A percentile compares a stretch with the other conserved stretches of the same genome.
Conservation (phyloP, 1,140 invertebrate species). For the Magallana angulata region DNA sequence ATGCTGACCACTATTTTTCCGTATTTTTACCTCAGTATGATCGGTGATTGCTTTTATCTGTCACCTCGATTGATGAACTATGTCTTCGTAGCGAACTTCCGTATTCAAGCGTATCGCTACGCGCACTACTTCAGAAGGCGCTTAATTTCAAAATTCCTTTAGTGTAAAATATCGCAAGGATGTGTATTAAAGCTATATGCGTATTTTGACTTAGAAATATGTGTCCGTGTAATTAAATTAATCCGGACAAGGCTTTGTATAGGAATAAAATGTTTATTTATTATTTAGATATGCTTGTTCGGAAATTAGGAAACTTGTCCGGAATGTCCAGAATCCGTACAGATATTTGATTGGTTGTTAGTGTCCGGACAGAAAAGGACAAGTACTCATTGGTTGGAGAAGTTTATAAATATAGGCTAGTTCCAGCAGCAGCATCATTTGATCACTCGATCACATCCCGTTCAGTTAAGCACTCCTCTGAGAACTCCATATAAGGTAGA, state of each 20-base stretch:
- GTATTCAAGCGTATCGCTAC: not conserved
- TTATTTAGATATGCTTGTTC: not conserved
- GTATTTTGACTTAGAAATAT: not conserved
- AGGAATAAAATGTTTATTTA: not conserved
- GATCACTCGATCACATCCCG: not conserved
- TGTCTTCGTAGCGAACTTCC: no score
- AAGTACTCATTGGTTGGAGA: not conserved
- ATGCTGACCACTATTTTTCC: not conserved
- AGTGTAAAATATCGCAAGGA: not conserved
- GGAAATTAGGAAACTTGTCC: no score
- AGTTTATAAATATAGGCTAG: not conserved
- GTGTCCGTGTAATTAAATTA: no score
- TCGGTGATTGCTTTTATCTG: not conserved
- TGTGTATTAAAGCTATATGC: not conserved
- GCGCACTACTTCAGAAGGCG: not conserved
- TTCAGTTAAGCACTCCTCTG: no score
- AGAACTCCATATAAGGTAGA: not conserved
- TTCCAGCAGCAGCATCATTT: not conserved
- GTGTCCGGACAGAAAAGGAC: not conserved
- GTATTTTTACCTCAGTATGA: not conserved
- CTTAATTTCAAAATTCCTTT: not conserved
- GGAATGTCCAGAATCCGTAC: not conserved
- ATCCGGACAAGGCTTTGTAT: no score
- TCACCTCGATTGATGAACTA: not conserved
- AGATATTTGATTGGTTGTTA: not conserved